Conservation (phyloP, 2,797 vertebrate species). For the Uromys caudimaculatus region DNA sequence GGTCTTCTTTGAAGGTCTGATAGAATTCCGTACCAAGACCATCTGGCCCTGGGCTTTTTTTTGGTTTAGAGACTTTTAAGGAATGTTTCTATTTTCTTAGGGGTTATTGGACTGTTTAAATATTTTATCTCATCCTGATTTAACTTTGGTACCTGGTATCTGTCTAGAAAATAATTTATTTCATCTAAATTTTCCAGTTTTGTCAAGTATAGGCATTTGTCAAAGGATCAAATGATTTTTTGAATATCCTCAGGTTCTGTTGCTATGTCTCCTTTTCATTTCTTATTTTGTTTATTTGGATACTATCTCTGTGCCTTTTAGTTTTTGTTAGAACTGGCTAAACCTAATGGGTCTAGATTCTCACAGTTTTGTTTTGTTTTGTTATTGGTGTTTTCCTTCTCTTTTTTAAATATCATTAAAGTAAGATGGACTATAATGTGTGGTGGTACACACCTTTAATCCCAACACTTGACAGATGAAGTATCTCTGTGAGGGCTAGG, state of each 20-base stretch:
- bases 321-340: not conserved
- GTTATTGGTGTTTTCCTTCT: not conserved
- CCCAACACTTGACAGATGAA: not conserved
- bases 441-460: not conserved
- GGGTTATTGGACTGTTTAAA: too few species aligned
- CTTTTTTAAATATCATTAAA: not conserved
- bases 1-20: too few species aligned
- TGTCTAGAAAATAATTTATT: not conserved
- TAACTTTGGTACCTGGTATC: not conserved
- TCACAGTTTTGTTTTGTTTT: not conserved
- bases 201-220: not conserved
- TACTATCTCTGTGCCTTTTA: not conserved
- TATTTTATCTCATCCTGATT: too few species aligned
- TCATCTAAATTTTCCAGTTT: not conserved
- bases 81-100: too few species aligned
- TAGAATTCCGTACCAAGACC: too few species aligned
- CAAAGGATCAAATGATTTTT: not conserved
- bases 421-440: not conserved
- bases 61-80: too few species aligned
- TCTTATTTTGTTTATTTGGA: not conserved
- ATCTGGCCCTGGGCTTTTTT: too few species aligned
- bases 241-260: too few species aligned
- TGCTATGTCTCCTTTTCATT: not conserved
- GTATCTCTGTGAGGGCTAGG: not conserved
- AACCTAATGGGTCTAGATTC: not conserved